Percentiles rank a stretch among this genome's conserved stretches.
phyloP scores from a whole-genome alignment of 2,797 vertebrate genomes.

The Vireo griseus region DNA sequence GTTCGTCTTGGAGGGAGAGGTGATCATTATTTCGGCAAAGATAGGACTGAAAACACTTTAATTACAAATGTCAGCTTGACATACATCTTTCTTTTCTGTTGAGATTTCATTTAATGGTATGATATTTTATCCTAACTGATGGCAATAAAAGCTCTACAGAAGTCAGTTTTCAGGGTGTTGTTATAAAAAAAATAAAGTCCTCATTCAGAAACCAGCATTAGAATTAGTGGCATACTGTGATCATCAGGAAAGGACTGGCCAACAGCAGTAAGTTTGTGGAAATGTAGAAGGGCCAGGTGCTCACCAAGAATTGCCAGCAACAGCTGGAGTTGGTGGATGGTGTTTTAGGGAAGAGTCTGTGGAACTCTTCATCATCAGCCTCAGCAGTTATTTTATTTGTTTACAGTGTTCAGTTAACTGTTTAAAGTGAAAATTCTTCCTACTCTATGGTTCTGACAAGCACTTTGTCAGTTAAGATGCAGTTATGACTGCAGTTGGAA shows the following conservation, averaged over 20 bases:
- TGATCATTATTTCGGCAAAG: conserved; percentile 23
- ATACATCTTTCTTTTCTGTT: neutral
- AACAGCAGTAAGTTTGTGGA: neutral
- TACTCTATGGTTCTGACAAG: neutral
- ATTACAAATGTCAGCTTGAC: neutral
- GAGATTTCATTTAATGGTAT: neutral
- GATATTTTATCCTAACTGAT: neutral
- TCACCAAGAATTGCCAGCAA: neutral
- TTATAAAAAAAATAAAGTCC: neutral
- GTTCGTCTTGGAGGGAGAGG: neutral
- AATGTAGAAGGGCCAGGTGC: neutral
- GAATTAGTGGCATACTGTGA: neutral
- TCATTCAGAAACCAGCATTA: neutral
- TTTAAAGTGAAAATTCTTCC: neutral
- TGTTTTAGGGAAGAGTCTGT: neutral
- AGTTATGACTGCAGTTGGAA: neutral
- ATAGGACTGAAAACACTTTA: neutral
- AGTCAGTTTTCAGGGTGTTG: neutral
- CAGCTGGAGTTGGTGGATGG: neutral
- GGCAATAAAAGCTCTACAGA: neutral
- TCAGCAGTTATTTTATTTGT: neutral
- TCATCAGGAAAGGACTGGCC: neutral
- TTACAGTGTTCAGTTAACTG: neutral
- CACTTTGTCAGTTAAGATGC: neutral
- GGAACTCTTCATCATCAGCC: neutral